These are phyloP conservation scores for Micronisus gabar DNA, from an alignment of 2,113 vertebrate species.

Conservation along the genomic window DNA sequence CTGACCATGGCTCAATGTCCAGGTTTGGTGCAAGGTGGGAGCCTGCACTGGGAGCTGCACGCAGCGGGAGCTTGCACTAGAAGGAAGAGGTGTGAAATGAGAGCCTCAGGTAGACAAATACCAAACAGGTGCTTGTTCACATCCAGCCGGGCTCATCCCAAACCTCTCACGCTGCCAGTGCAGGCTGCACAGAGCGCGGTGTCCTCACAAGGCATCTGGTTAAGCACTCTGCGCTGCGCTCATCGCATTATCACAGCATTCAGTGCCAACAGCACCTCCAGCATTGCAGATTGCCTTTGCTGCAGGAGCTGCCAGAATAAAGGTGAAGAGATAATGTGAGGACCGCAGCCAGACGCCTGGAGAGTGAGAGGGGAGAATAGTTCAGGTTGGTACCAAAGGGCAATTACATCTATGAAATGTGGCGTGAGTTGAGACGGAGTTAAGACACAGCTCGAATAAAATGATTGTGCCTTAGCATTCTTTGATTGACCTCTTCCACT, in stretches of 20 bases:
- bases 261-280: not conserved
- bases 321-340: not conserved
- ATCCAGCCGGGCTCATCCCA: not conserved
- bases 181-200: accelerated
- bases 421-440: not conserved
- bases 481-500: not conserved
- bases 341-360: accelerated
- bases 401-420: not conserved
- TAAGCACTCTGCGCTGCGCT: accelerated
- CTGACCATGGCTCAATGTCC: not conserved
- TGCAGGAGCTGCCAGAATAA: accelerated
- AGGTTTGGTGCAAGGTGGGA: not conserved
- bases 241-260: accelerated
- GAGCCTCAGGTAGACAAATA: not conserved
- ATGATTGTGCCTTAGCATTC: not conserved
- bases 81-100: not conserved
- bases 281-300: accelerated
- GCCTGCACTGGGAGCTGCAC: not conserved
- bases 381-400: not conserved
- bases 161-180: not conserved
- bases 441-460: not conserved
- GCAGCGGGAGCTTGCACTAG: accelerated
- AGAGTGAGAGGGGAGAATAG: not conserved
- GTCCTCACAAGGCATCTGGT: not conserved
- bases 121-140: not conserved